These are phyloP conservation scores for Drosophila kanekoi DNA, from an alignment of 2,888 invertebrate species.

Conservation along the genomic window DNA sequence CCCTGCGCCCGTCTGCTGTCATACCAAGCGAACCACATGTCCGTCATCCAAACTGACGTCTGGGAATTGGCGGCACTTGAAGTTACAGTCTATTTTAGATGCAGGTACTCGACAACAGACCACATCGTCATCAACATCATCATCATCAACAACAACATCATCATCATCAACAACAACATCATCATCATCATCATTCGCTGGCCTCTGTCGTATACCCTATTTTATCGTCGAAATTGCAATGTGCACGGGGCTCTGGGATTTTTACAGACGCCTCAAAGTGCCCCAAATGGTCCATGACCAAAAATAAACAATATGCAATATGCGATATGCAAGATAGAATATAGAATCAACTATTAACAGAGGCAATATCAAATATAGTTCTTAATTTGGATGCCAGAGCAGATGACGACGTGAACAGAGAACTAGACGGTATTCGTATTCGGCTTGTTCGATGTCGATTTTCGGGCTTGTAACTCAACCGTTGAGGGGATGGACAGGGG, in stretches of 20 bases:
- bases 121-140: too few relatives aligned
- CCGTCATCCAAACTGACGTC: slow-evolving; percentile 1
- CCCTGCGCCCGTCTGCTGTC: background rate
- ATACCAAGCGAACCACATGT: slow-evolving; percentile 7
- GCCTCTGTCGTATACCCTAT: background rate
- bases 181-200: too few relatives aligned
- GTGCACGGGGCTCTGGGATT: background rate
- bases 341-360: background rate
- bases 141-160: too few relatives aligned
- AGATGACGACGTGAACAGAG: slow-evolving; percentile 51
- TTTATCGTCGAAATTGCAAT: background rate
- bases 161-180: too few relatives aligned
- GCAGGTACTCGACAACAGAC: background rate
- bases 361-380: background rate
- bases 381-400: slow-evolving; percentile 42
- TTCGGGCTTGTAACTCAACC: background rate
- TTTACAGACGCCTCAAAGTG: background rate
- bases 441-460: background rate
- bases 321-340: background rate
- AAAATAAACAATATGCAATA: background rate
- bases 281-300: slow-evolving; percentile 1
- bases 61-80: slow-evolving; percentile 1
- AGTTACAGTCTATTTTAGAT: slow-evolving; percentile 4
- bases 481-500: background rate
- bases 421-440: slow-evolving; percentile 6